Percentiles rank a stretch among this genome's conserved stretches.
Conservation (phyloP, 1,140 invertebrate species). For the Drosophila bifasciata region DNA sequence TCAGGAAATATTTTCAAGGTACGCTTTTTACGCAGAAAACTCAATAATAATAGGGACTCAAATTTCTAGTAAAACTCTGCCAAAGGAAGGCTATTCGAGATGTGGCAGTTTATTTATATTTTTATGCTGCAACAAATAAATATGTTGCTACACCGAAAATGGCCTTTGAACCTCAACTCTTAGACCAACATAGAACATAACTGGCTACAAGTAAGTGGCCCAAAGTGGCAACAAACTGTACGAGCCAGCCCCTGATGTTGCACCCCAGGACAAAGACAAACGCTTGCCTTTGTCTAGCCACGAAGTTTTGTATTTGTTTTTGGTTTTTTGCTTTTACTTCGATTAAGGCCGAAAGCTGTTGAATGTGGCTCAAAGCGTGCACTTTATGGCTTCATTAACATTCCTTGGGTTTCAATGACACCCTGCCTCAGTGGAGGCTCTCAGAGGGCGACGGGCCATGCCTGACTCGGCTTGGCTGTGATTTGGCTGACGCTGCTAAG, state of each 20-base stretch:
- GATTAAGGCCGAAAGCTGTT: constrained; percentile 57
- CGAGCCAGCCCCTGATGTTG: too few species aligned
- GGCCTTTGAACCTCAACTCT: too few species aligned
- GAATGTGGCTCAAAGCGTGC: constrained; percentile 59
- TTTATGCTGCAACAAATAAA: too few species aligned
- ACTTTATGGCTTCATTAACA: constrained; percentile 80
- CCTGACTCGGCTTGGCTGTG: constrained; percentile 2
- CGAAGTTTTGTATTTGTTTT: constrained; percentile 4
- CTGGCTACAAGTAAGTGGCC: constrained; percentile 21
- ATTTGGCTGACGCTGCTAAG: constrained; percentile 34
- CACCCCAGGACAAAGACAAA: constrained; percentile 17
- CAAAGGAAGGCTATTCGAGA: too few species aligned
- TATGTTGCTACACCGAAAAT: too few species aligned
- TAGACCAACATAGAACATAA: constrained; percentile 30
- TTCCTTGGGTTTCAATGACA: constrained; percentile 64
- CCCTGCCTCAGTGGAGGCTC: constrained; percentile 1
- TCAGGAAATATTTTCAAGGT: too few species aligned
- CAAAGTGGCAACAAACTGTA: constrained; percentile 8
- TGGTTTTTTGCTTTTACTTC: constrained; percentile 28
- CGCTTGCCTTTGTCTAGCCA: not conserved
- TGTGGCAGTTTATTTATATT: too few species aligned
- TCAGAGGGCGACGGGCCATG: too few species aligned
- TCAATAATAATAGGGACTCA: too few species aligned
- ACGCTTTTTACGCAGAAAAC: too few species aligned
- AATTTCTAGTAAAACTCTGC: too few species aligned